These are phyloP conservation scores for Drosophila pandora DNA, from an alignment of 1,140 invertebrate species.

Conservation along the genomic window DNA sequence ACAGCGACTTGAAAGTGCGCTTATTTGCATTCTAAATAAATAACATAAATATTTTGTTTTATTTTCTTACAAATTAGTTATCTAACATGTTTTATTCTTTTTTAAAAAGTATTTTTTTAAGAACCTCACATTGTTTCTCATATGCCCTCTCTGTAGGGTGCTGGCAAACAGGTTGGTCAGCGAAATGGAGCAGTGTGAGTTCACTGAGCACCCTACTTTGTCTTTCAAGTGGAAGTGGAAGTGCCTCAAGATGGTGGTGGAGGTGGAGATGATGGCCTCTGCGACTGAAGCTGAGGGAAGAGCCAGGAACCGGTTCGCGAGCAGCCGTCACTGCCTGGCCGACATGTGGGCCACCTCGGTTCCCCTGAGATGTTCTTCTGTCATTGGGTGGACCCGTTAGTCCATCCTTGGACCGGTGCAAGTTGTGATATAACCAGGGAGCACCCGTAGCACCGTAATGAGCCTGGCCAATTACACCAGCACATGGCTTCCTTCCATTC, in stretches of 20 bases:
- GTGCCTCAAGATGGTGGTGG: conserved; percentile 25
- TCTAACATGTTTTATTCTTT: too few relatives aligned
- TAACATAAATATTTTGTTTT: not conserved
- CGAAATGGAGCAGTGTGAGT: conserved; percentile 63
- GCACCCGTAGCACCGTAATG: conserved; percentile 56
- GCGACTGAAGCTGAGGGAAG: not conserved
- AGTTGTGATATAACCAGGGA: conserved; percentile 70
- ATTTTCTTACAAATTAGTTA: not conserved
- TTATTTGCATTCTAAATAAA: not conserved
- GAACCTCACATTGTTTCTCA: not conserved
- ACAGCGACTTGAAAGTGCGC: not conserved
- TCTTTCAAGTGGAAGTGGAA: conserved; percentile 64
- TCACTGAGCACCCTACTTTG: conserved; percentile 74
- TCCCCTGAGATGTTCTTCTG: conserved; percentile 49
- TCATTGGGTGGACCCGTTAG: conserved; percentile 41
- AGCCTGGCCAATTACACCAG: conserved; percentile 66
- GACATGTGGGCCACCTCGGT: conserved; percentile 52
- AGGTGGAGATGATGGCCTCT: conserved; percentile 11
- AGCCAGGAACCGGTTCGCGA: conserved; percentile 43
- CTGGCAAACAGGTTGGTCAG: conserved; percentile 66
- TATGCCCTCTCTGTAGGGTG: not conserved
- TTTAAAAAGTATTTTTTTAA: too few relatives aligned
- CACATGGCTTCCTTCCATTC: conserved; percentile 61
- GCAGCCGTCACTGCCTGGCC: conserved; percentile 31
- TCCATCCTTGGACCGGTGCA: conserved; percentile 55